Conservation (phyloP, 2,797 vertebrate genomes). For the Artibeus jamaicensis region DNA sequence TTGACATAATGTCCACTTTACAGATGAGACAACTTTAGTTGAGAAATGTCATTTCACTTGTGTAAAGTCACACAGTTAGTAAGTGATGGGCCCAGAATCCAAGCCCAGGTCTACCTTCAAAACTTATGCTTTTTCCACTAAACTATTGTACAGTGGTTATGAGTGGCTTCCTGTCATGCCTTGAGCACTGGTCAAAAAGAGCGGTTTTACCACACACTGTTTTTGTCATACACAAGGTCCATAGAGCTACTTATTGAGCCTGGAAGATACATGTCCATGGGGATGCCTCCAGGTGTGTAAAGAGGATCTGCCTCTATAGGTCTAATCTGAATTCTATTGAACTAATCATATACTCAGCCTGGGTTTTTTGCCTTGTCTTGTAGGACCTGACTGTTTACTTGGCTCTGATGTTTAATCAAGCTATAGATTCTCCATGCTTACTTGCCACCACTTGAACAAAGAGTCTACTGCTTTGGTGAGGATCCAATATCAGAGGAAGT, state of each 20-base stretch:
- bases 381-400: background rate
- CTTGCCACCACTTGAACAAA: background rate
- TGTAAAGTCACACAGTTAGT: background rate
- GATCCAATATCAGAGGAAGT: background rate
- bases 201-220: background rate
- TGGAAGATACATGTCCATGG: background rate
- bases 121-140: background rate
- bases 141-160: background rate
- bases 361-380: background rate
- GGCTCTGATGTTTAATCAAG: background rate
- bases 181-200: background rate
- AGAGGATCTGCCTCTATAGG: background rate
- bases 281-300: background rate
- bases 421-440: background rate
- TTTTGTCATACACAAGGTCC: background rate
- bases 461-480: background rate
- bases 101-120: background rate
- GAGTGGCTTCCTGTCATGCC: background rate
- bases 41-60: background rate
- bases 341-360: background rate
- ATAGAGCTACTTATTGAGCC: background rate
- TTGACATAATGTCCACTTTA: background rate
- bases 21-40: background rate
- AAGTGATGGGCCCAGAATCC: background rate
- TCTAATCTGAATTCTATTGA: background rate